Evolutionary conservation across 2,888 invertebrate genomes (phyloP).

Genomic region (Drosophila testacea): DNA sequence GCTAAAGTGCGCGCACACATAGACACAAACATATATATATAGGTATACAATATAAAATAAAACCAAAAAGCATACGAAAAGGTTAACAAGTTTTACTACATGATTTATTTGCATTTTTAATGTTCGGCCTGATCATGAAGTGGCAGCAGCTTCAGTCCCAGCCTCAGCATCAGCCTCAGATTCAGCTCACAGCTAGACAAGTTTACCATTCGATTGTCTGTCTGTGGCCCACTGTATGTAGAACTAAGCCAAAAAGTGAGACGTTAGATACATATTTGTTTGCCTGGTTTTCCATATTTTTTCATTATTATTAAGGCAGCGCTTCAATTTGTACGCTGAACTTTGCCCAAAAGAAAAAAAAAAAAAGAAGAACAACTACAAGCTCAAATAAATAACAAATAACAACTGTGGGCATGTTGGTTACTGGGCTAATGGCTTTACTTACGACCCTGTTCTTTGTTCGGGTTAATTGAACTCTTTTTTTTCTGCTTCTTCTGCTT

Average conservation of each 20-base stretch:
- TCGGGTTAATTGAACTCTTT: constrained; percentile 72
- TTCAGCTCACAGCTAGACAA: constrained; percentile 51
- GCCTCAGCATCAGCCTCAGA: constrained; percentile 7
- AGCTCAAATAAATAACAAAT: constrained; percentile 22
- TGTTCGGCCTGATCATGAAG: constrained; percentile 59
- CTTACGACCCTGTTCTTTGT: constrained; percentile 73
- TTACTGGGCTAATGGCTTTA: constrained; percentile 78
- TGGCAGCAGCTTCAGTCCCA: constrained; percentile 40
- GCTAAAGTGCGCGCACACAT: constrained; percentile 45
- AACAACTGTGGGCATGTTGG: constrained; percentile 67
- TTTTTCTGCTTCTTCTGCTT: background rate
- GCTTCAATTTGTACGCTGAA: constrained; percentile 49
- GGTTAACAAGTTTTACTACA: constrained; percentile 83
- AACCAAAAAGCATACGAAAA: constrained; percentile 71
- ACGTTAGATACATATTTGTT: constrained; percentile 18
- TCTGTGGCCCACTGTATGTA: constrained; percentile 38
- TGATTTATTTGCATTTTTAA: constrained; percentile 81
- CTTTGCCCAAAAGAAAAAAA: constrained; percentile 37
- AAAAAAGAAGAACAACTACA: constrained; percentile 2
- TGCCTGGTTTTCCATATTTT: constrained; percentile 36
- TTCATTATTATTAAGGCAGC: constrained; percentile 24
- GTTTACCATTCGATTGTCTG: constrained; percentile 44
- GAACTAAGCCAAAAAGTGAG: constrained; percentile 51
- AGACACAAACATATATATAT: constrained; percentile 17
- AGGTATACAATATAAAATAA: constrained; percentile 27